Conservation (phyloP, 2,888 invertebrate genomes). For the Thymelicus sylvestris region DNA sequence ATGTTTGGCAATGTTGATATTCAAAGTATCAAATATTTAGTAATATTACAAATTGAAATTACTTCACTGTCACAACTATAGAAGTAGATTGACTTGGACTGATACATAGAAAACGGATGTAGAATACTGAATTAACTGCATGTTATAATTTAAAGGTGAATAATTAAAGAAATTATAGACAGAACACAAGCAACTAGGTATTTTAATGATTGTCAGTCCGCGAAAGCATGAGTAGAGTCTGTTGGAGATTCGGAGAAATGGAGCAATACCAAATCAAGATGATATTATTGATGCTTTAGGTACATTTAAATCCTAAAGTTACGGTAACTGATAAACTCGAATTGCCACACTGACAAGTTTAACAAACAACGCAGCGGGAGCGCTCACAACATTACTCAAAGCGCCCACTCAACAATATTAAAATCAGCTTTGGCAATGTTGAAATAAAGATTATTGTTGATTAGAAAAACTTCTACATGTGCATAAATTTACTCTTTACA, state of each 20-base stretch:
- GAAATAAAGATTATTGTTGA: slow-evolving; percentile 46
- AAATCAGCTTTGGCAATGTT: slow-evolving; percentile 47
- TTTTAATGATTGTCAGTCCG: no score
- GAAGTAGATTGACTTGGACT: no score
- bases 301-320: slow-evolving; percentile 38
- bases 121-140: no score
- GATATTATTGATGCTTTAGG: slow-evolving; percentile 8
- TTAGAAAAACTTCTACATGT: slow-evolving; percentile 37
- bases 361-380: slow-evolving; percentile 70
- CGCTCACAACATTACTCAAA: slow-evolving; percentile 46
- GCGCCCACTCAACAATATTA: slow-evolving; percentile 40
- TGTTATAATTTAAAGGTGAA: no score
- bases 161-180: no score
- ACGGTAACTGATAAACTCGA: slow-evolving; percentile 60
- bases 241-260: background rate
- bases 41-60: background rate
- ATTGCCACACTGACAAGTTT: slow-evolving; percentile 63
- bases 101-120: no score
- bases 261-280: background rate
- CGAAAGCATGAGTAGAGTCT: background rate
- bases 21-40: slow-evolving; percentile 15
- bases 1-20: slow-evolving; percentile 37
- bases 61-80: background rate
- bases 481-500: no score
- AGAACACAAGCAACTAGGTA: no score